Evolutionary conservation across 2,113 vertebrate genomes (phyloP).

Genomic region (Chaenocephalus aceratus): DNA sequence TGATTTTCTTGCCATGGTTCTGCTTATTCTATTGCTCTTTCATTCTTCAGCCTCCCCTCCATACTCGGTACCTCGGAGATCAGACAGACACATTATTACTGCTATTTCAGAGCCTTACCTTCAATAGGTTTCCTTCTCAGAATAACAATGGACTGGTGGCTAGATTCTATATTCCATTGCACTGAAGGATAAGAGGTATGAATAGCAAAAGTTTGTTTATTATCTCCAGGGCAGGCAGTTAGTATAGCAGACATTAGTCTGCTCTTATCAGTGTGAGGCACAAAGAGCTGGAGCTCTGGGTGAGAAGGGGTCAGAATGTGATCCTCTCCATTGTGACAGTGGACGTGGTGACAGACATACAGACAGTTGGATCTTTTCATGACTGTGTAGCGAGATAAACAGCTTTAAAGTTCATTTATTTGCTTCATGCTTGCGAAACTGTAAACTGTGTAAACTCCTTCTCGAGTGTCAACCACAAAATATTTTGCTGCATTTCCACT

Average conservation of each 20-base stretch:
- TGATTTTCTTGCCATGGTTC: conserved; percentile 50
- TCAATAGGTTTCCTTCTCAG: conserved; percentile 50
- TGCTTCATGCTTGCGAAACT: not conserved
- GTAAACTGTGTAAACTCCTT: not conserved
- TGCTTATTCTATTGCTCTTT: conserved; percentile 38
- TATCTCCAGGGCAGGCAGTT: conserved; percentile 6
- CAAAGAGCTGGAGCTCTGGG: conserved; percentile 25
- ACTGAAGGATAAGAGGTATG: not conserved
- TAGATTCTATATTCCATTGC: conserved; percentile 19
- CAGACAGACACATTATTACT: conserved; percentile 39
- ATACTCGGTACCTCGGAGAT: conserved; percentile 45
- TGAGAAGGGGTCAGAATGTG: not conserved
- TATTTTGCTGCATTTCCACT: no score
- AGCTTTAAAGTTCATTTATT: not conserved
- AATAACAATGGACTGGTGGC: conserved; percentile 51
- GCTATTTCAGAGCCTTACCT: conserved; percentile 34
- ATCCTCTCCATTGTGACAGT: not conserved
- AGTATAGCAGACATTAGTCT: conserved; percentile 40
- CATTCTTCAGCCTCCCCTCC: conserved; percentile 24
- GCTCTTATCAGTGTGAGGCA: conserved; percentile 45
- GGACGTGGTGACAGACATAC: not conserved
- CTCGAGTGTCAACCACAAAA: no score
- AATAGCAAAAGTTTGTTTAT: conserved; percentile 25
- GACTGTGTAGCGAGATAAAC: not conserved
- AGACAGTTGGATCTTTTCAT: not conserved